Evolutionary conservation across 1,140 invertebrate genomes (phyloP), one percentile per base, ranked within the genome.

Genomic region (Aphidius gifuensis): DNA sequence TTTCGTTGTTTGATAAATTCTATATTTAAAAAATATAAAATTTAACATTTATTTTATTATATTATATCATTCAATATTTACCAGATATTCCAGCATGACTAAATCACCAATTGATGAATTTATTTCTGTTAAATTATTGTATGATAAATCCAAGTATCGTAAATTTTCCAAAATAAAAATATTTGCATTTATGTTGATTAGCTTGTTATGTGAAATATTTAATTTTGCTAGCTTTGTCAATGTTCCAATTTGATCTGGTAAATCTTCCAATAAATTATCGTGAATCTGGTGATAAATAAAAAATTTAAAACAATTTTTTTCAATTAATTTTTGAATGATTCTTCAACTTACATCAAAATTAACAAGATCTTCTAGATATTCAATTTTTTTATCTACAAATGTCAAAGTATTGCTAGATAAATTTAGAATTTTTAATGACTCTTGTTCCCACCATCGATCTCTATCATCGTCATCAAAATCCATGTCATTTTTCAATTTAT

Each of bases 391-490:
- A 61, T 90, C 86, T 58, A 96, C 78, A 48, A 72, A 72, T 51
- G 82, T 84, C 53, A 96, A 77, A 45, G 83, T 82, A 73, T 96
- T 96, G 5, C 86, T 92, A 65, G 92, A 92, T 43, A 95, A 80
- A 73, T 94, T 91, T 58, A 95, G 81, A 70, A 87, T 87, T 54
- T 85, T 90, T 5, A 95, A 76, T 3, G 90, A 85, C 65, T 90
- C 87, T 69, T 89, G 86, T 74, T 92, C 91, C 93, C 93, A 96
- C 93, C 93, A 96, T 51, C 86, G 84, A 61, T 86, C 84, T 48
- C 83, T 4, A 32, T 32, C 23, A 44, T 85, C 84, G 47, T 89
- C 85, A 64, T 87, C 83, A 66, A 89, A 86, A 71, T 92, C 88
- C 7, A 90, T 80, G 40, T 85, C 81, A 69, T 88, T 71, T 73